Evolutionary conservation across 2,888 invertebrate genomes (phyloP).

Genomic region (Eupithecia exiguata): DNA sequence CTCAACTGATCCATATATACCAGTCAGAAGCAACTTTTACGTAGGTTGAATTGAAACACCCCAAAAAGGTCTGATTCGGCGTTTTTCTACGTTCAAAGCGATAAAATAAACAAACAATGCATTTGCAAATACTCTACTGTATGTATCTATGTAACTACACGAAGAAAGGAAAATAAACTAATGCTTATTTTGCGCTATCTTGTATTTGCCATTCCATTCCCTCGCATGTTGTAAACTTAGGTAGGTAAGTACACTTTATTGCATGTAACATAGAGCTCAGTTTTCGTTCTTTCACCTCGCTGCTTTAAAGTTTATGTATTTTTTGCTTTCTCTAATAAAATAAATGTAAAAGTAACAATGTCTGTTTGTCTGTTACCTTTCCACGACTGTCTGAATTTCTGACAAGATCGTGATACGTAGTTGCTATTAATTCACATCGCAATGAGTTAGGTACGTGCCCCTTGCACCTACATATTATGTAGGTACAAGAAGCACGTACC

Average conservation of each 20-base stretch:
- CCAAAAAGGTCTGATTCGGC: neutral
- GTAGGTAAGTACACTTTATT: neutral
- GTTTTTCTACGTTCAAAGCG: neutral
- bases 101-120: neutral
- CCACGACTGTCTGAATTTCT: too few species aligned
- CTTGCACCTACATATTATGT: too few species aligned
- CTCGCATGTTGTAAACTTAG: neutral
- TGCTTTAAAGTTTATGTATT: neutral
- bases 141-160: neutral
- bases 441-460: too few species aligned
- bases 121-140: neutral
- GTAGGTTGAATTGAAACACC: neutral
- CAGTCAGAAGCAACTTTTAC: too few species aligned
- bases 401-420: too few species aligned
- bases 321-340: too few species aligned
- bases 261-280: neutral
- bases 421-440: too few species aligned
- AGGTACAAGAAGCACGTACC: too few species aligned
- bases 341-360: too few species aligned
- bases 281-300: neutral
- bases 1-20: too few species aligned
- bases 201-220: slow-evolving; percentile 2
- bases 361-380: too few species aligned
- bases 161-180: neutral
- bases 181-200: neutral